Conservation (phyloP, 2,797 vertebrate species). For the Myotis planiceps region DNA sequence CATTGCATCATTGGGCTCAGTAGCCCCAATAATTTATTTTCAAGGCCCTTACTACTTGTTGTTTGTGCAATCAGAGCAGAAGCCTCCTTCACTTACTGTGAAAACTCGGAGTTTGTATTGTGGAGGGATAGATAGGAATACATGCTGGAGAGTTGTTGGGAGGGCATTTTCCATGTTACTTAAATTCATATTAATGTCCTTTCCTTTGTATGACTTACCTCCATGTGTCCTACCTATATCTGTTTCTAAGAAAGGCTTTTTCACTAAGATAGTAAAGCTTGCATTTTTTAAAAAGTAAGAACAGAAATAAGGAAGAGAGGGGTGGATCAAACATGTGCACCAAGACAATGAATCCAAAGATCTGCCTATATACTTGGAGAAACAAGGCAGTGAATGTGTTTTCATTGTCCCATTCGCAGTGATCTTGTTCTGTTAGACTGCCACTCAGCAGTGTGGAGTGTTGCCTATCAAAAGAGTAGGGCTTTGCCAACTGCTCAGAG, state of each 20-base stretch:
- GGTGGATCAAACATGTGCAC: not conserved
- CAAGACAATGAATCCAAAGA: not conserved
- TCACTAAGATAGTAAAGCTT: not conserved
- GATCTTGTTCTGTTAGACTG: not conserved
- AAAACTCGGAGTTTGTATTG: not conserved
- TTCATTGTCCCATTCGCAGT: not conserved
- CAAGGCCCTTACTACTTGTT: not conserved
- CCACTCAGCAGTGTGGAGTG: not conserved
- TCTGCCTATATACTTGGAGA: not conserved
- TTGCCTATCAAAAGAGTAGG: not conserved
- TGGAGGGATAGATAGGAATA: not conserved
- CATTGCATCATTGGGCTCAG: not conserved
- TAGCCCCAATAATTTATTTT: not conserved
- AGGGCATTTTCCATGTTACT: not conserved
- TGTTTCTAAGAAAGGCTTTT: slow-evolving; percentile 1
- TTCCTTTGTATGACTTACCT: not conserved
- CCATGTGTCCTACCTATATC: not conserved
- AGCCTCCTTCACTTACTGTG: not conserved
- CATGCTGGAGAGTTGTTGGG: not conserved
- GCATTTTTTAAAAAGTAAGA: not conserved
- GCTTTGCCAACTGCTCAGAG: slow-evolving; percentile 54
- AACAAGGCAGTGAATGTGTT: not conserved
- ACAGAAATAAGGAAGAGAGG: not conserved
- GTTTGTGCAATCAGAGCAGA: not conserved
- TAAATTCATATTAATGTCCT: not conserved